These are phyloP conservation scores for Drosophila neocordata DNA, from an alignment of 1,140 invertebrate genomes.

Conservation along the genomic window DNA sequence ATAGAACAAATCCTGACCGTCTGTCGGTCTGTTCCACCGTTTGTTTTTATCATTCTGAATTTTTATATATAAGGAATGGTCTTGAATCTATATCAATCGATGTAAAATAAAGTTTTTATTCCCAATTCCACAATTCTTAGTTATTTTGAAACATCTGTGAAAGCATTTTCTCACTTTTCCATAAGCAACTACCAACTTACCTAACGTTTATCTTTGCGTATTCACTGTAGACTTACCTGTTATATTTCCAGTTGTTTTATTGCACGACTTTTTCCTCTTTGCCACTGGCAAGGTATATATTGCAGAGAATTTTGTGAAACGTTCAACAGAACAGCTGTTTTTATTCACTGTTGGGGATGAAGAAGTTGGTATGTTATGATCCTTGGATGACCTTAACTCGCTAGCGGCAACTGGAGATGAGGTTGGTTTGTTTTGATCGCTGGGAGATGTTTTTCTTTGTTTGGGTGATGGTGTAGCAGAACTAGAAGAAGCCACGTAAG, in stretches of 20 bases:
- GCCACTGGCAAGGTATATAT: slow-evolving; percentile 78
- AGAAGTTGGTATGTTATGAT: slow-evolving; percentile 5
- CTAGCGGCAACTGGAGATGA: not conserved
- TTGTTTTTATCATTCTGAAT: too few species aligned
- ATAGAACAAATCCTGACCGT: too few species aligned
- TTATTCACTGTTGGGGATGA: slow-evolving; percentile 11
- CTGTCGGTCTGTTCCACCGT: too few species aligned
- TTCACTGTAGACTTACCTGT: slow-evolving; percentile 44
- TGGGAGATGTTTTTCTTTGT: slow-evolving; percentile 55
- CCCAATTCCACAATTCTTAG: too few species aligned
- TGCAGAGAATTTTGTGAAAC: slow-evolving; percentile 73
- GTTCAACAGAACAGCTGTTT: slow-evolving; percentile 50
- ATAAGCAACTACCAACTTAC: not conserved
- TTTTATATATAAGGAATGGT: too few species aligned
- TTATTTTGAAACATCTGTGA: too few species aligned
- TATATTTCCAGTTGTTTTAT: slow-evolving; percentile 67
- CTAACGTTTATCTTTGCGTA: not conserved
- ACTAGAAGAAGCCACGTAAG: slow-evolving; percentile 23
- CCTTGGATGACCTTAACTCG: slow-evolving; percentile 36
- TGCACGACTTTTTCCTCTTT: slow-evolving; percentile 65
- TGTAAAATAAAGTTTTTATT: too few species aligned
- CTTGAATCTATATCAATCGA: too few species aligned
- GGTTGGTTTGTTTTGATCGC: slow-evolving; percentile 9
- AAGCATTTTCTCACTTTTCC: too few species aligned
- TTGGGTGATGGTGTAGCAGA: slow-evolving; percentile 61